Conservation (phyloP, 2,113 vertebrate species). For the Neogobius melanostomus region DNA sequence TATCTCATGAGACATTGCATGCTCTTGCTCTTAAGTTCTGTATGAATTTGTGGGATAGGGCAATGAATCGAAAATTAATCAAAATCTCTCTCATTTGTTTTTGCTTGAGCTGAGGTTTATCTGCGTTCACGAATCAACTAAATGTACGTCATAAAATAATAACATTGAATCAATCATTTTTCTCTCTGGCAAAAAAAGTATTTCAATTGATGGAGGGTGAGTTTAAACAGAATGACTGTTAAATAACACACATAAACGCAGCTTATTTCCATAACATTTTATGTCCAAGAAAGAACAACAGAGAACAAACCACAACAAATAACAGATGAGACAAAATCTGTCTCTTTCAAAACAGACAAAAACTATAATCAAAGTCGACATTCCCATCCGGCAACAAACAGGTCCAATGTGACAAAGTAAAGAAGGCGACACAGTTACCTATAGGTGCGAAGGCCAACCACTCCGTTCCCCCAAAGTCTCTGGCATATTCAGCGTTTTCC, state of each 20-base stretch:
- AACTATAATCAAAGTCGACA: conserved; percentile 62
- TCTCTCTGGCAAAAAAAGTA: too few relatives aligned
- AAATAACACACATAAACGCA: not conserved
- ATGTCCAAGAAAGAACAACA: conserved; percentile 76
- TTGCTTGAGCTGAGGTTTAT: too few relatives aligned
- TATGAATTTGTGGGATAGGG: too few relatives aligned
- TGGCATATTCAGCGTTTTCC: conserved; percentile 64
- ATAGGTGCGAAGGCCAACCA: conserved; percentile 41
- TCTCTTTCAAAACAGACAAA: conserved; percentile 69
- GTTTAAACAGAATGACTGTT: not conserved
- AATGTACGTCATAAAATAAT: too few relatives aligned
- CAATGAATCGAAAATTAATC: too few relatives aligned
- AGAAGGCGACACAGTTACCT: conserved; percentile 65
- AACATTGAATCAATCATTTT: too few relatives aligned
- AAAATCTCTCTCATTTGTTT: too few relatives aligned
- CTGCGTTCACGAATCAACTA: too few relatives aligned
- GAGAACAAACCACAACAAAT: conserved; percentile 77
- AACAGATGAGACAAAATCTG: conserved; percentile 71
- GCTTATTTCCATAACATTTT: conserved; percentile 69
- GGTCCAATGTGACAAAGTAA: conserved; percentile 59
- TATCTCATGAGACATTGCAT: too few relatives aligned
- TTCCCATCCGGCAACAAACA: conserved; percentile 59
- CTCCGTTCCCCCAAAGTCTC: conserved; percentile 38
- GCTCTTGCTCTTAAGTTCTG: too few relatives aligned
- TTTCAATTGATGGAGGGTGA: too few relatives aligned